Conservation (phyloP, 2,888 invertebrate species). For the Oeneis ivallda region DNA sequence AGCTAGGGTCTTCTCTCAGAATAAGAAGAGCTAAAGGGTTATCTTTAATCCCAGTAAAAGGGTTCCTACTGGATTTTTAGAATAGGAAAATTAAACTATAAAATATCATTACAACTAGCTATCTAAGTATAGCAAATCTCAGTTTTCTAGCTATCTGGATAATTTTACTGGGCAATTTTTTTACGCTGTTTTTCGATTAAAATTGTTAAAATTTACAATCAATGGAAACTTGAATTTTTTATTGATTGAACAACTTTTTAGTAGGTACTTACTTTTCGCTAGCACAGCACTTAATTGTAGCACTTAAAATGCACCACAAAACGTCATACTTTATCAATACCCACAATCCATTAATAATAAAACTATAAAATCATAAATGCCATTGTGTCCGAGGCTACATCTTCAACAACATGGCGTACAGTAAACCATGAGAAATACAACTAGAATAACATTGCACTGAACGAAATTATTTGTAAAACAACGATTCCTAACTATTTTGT, state of each 20-base stretch:
- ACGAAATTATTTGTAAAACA: constrained; percentile 10
- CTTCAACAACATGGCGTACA: constrained; percentile 36
- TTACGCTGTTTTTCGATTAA: not conserved
- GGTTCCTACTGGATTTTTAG: too few species aligned
- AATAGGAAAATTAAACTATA: too few species aligned
- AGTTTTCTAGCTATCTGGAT: too few species aligned
- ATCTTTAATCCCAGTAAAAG: too few species aligned
- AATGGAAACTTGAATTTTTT: constrained; percentile 4
- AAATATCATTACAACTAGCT: too few species aligned
- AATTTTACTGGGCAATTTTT: too few species aligned
- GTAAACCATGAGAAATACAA: constrained; percentile 18
- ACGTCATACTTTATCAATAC: constrained; percentile 55
- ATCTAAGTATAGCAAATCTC: too few species aligned
- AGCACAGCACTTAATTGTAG: constrained; percentile 30
- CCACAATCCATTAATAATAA: constrained; percentile 41
- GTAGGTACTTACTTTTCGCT: constrained; percentile 40
- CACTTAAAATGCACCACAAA: constrained; percentile 42
- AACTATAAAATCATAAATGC: constrained; percentile 48
- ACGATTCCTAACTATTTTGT: constrained; percentile 19
- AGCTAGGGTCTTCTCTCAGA: too few species aligned
- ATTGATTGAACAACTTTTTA: constrained; percentile 9
- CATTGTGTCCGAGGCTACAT: constrained; percentile 44
- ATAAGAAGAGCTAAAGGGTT: too few species aligned
- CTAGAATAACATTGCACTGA: constrained; percentile 23
- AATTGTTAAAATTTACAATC: constrained; percentile 1